phyloP scores from a whole-genome alignment of 1,140 invertebrate genomes.

The Aphis gossypii region DNA sequence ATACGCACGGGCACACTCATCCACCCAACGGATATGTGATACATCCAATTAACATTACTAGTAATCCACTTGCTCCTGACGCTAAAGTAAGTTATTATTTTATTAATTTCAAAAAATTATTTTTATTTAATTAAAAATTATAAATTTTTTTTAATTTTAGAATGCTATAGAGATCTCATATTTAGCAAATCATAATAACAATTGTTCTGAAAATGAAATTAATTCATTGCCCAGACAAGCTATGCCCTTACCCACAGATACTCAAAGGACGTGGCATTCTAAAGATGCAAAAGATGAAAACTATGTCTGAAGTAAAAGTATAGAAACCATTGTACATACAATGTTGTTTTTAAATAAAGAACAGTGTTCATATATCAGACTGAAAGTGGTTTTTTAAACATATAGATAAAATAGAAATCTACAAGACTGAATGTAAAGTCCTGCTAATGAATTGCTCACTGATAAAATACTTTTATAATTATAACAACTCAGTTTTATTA shows the following conservation, averaged over 20 bases:
- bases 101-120: neutral
- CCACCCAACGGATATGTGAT: conserved; percentile 52
- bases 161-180: conserved; percentile 61
- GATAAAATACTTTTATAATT: conserved; percentile 31
- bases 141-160: conserved; percentile 53
- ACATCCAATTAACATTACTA: conserved; percentile 71
- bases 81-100: conserved; percentile 64
- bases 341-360: neutral
- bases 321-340: neutral
- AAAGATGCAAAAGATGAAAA: conserved; percentile 52
- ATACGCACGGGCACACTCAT: conserved; percentile 58
- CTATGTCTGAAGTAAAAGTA: neutral
- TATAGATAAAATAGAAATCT: conserved; percentile 21
- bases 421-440: conserved; percentile 56
- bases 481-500: conserved; percentile 29
- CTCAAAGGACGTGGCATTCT: conserved; percentile 31
- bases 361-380: neutral
- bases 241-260: conserved; percentile 44
- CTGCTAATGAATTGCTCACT: conserved; percentile 55
- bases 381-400: conserved; percentile 25
- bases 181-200: conserved; percentile 59
- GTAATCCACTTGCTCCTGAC: conserved; percentile 72
- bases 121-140: neutral
- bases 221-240: conserved; percentile 44
- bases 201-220: conserved; percentile 58